phyloP scores from a whole-genome alignment of 2,113 vertebrate species.

The Danionella cerebrum region DNA sequence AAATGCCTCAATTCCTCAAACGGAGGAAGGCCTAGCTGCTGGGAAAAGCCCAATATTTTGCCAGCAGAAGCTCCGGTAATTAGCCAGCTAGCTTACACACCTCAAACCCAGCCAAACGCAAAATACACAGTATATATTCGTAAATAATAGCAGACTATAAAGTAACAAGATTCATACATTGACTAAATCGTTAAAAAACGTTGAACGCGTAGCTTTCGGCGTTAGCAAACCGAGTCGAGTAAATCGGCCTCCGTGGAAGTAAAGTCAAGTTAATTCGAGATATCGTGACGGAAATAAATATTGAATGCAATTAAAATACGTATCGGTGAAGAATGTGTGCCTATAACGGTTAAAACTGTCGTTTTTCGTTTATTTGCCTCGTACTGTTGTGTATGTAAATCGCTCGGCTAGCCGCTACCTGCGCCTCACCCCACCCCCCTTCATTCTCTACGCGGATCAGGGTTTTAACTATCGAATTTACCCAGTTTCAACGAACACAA shows the following conservation, averaged over 20 bases:
- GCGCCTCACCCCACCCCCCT: constrained; percentile 19
- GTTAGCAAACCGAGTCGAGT: background rate
- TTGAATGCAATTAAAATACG: background rate
- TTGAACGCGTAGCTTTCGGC: background rate
- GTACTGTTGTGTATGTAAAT: constrained; percentile 32
- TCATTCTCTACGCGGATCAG: constrained; percentile 5
- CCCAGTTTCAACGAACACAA: background rate
- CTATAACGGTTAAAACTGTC: background rate
- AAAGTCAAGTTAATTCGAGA: background rate
- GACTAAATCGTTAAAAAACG: no score
- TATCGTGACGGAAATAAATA: background rate
- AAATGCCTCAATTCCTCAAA: background rate
- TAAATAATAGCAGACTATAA: no score
- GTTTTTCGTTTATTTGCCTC: background rate
- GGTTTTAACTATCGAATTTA: constrained; percentile 2
- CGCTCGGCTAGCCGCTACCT: constrained; percentile 19
- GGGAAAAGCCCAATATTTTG: background rate
- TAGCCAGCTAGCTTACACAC: constrained; percentile 10
- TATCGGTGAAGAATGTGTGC: background rate
- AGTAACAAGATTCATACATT: no score
- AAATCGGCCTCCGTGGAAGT: background rate
- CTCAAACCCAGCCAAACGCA: background rate
- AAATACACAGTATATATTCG: no score
- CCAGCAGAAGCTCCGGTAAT: constrained; percentile 13
- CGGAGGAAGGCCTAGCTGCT: background rate